Percentiles rank a stretch among this genome's conserved stretches.
Conservation (phyloP, 2,888 invertebrate species). For the Mayetiola destructor region DNA sequence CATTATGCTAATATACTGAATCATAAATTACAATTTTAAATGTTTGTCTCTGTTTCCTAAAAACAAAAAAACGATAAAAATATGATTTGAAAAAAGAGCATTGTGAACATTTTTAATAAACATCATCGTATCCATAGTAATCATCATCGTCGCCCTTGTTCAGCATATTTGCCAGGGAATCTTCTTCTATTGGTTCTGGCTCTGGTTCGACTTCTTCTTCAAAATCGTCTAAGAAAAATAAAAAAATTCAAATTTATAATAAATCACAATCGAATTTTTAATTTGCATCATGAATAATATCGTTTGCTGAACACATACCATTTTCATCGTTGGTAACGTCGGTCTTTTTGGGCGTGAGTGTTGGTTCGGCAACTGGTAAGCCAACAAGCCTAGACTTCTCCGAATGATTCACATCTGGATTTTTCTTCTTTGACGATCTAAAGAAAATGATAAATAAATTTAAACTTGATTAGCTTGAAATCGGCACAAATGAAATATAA, state of each 20-base stretch:
- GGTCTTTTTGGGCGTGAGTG: neutral
- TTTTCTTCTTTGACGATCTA: neutral
- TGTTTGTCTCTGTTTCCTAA: too few relatives aligned
- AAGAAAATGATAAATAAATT: neutral
- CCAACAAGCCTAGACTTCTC: conserved; percentile 18
- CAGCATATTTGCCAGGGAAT: conserved; percentile 43
- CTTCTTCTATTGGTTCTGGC: conserved; percentile 29
- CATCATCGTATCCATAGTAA: conserved; percentile 56
- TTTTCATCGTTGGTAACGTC: neutral
- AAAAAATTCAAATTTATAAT: neutral
- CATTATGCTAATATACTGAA: too few relatives aligned
- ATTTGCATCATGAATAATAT: neutral
- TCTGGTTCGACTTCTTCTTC: conserved; percentile 35
- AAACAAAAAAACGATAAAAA: too few relatives aligned
- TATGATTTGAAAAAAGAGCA: too few relatives aligned
- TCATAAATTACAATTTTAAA: too few relatives aligned
- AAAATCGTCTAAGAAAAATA: conserved; percentile 22
- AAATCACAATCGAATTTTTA: neutral
- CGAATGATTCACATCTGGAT: neutral
- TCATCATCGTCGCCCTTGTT: conserved; percentile 48
- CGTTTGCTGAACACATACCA: neutral
- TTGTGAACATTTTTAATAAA: conserved; percentile 35
- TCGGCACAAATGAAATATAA: neutral
- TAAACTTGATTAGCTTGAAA: neutral
- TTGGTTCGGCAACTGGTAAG: conserved; percentile 9